Evolutionary conservation across 2,113 vertebrate genomes (phyloP), one percentile per base, ranked within the genome.

Genomic region (Setophaga coronata): DNA sequence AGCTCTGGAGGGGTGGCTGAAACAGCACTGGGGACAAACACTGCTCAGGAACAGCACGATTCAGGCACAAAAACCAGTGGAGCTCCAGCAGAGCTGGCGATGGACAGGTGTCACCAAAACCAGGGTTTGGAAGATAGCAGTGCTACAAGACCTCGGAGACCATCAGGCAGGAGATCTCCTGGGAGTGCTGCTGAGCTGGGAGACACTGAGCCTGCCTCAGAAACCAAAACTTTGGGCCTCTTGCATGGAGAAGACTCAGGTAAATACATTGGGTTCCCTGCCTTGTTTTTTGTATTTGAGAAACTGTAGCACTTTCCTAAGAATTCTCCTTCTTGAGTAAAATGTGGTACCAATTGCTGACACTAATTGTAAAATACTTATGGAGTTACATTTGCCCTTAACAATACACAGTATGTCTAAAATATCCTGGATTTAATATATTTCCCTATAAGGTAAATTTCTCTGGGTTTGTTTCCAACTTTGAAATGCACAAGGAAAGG

Each of bases 101-200:
- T 1, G 4, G 29, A 83, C 7, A 48, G 1, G 0, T 2, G 6
- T 60, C 28, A 23, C 8, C 88, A 85, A 67, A 25, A 62, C 6
- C 18, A 54, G 48, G 54, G 14, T 25, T 3, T 65, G 54, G 80
- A 74, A 82, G 90, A 20, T 69, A 34, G 20, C 26, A 2, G 9
- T 51, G 33, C 24, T 48, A 0, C 0, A 4, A 47, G 16, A 19
- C 82, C 66, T 71, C 47, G 3, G 12, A 98, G 82, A 28, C 12
- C 64, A 24, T 97, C 98, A 6, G 96, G 95, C 24, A 97, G 86
- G 89, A 95, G 86, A 36, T 89, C 81, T 36, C 69, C 94, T 5
- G 96, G 86, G 40, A 95, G 71, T 28, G 29, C 20, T 34, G 0
- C 53, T 56, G 66, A 50, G 40, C 89, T 70, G 29, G 26, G 70